A percentile compares a stretch with the other conserved stretches of the same genome.
Evolutionary conservation across 1,140 invertebrate species (phyloP).

Genomic region (Teleopsis dalmanni): DNA sequence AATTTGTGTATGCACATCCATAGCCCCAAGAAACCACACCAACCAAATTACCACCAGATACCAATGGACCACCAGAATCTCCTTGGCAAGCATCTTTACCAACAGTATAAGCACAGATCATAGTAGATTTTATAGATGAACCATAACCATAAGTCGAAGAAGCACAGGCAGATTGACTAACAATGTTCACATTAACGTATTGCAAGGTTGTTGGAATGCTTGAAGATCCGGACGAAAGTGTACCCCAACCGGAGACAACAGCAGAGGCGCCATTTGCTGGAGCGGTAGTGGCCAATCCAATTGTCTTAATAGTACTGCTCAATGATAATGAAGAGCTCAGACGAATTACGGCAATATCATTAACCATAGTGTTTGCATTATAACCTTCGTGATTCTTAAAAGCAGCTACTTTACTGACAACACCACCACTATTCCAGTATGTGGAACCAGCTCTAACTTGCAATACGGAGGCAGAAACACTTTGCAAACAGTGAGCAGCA

Average conservation of each 20-base stretch:
- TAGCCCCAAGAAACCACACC: slow-evolving; percentile 59
- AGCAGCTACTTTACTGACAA: slow-evolving; percentile 1
- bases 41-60: slow-evolving; percentile 27
- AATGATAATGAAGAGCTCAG: not conserved
- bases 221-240: not conserved
- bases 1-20: slow-evolving; percentile 27
- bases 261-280: slow-evolving; percentile 10
- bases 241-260: slow-evolving; percentile 11
- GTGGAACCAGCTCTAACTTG: slow-evolving; percentile 31
- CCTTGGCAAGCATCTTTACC: slow-evolving; percentile 29
- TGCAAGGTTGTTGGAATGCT: not conserved
- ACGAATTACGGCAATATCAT: slow-evolving; percentile 9
- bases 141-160: slow-evolving; percentile 18
- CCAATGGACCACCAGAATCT: slow-evolving; percentile 48
- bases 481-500: slow-evolving; percentile 51
- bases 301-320: slow-evolving; percentile 1
- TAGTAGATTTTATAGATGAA: slow-evolving; percentile 25
- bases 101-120: slow-evolving; percentile 43
- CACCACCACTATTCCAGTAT: slow-evolving; percentile 15
- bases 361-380: slow-evolving; percentile 1
- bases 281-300: slow-evolving; percentile 1
- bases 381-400: slow-evolving; percentile 10
- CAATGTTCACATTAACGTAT: slow-evolving; percentile 8
- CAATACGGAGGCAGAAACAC: slow-evolving; percentile 22
- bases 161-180: slow-evolving; percentile 15